A percentile compares a stretch with the other conserved stretches of the same genome.
These are phyloP conservation scores for Onychorhynchus coronatus DNA, from an alignment of 2,113 vertebrate species.

Conservation along the genomic window DNA sequence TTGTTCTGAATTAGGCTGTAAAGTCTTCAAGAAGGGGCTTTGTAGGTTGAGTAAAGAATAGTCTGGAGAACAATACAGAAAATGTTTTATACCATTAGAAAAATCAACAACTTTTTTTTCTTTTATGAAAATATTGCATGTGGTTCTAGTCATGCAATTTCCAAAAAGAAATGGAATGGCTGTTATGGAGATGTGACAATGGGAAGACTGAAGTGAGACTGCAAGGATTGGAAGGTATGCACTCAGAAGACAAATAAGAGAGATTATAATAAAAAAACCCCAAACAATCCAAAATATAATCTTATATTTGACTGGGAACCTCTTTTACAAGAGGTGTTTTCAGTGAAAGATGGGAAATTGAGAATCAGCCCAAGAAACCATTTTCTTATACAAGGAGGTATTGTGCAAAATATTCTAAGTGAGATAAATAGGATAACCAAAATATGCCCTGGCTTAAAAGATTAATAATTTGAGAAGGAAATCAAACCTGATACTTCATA, in stretches of 20 bases:
- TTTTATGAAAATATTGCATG: neutral
- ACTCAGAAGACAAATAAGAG: neutral
- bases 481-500: neutral
- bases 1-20: conserved; percentile 20
- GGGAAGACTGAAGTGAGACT: neutral
- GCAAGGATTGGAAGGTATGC: neutral
- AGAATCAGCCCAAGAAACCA: neutral
- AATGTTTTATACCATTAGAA: neutral
- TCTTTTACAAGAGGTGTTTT: neutral
- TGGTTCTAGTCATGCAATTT: neutral
- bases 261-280: neutral
- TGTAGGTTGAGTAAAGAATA: neutral
- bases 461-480: neutral
- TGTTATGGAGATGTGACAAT: neutral
- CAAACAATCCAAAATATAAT: neutral
- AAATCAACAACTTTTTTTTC: neutral
- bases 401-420: neutral
- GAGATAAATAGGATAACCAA: neutral
- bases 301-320: neutral
- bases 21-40: neutral
- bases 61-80: neutral
- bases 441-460: neutral
- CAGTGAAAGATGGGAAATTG: neutral
- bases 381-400: neutral
- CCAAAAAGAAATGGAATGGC: neutral